Percentiles rank a stretch among this genome's conserved stretches.
These are phyloP conservation scores for Microctonus brassicae DNA, from an alignment of 2,888 invertebrate genomes.

Conservation along the genomic window DNA sequence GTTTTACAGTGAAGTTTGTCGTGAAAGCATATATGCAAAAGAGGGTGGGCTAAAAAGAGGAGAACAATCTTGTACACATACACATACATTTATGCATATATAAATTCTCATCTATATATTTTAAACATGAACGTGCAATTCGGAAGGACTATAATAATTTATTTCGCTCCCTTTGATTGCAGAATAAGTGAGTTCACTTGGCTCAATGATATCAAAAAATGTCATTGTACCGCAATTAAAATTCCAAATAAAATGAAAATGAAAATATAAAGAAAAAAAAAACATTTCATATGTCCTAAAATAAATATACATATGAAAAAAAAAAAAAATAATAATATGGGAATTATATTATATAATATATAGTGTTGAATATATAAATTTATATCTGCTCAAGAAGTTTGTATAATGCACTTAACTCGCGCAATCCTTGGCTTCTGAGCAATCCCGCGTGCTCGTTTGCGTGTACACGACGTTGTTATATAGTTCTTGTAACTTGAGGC, in stretches of 20 bases:
- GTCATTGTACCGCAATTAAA: neutral
- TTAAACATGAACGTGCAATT: conserved; percentile 38
- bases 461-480: conserved; percentile 25
- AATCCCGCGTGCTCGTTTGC: conserved; percentile 23
- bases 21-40: conserved; percentile 39
- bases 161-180: conserved; percentile 38
- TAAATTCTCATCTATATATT: no score
- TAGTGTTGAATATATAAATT: no score
- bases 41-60: conserved; percentile 36
- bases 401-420: conserved; percentile 54
- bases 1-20: conserved; percentile 33
- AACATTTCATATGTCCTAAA: neutral
- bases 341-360: no score
- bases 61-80: conserved; percentile 25
- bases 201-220: conserved; percentile 16
- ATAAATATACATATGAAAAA: no score
- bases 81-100: conserved; percentile 20
- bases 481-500: conserved; percentile 21
- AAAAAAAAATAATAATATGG: neutral
- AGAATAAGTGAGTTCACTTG: conserved; percentile 13
- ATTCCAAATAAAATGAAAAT: no score
- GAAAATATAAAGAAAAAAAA: neutral
- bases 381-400: neutral
- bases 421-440: conserved; percentile 32
- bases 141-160: conserved; percentile 53